These are phyloP conservation scores for Watsonalla binaria DNA, from an alignment of 2,888 invertebrate genomes.

Conservation along the genomic window DNA sequence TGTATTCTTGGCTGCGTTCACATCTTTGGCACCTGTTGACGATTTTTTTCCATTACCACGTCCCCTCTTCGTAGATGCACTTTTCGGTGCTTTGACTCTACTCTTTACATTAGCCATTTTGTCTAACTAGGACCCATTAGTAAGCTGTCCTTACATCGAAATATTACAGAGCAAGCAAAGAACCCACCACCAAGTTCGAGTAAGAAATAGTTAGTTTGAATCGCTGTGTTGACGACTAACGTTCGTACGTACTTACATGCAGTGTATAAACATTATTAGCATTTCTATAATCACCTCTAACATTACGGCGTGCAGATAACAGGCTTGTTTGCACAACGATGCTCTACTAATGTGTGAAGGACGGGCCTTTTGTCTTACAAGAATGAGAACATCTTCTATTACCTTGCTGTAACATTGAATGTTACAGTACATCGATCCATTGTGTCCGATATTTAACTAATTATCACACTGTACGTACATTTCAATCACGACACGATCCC, in stretches of 20 bases:
- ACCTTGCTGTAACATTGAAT: slow-evolving; percentile 55
- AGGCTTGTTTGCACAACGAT: slow-evolving; percentile 69
- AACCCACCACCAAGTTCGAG: slow-evolving; percentile 55
- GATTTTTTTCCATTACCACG: slow-evolving; percentile 46
- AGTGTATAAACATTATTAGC: slow-evolving; percentile 58
- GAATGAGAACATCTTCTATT: slow-evolving; percentile 56
- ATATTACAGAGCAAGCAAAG: slow-evolving; percentile 42
- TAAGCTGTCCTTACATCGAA: slow-evolving; percentile 39
- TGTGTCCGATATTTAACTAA: slow-evolving; percentile 26
- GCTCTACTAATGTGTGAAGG: slow-evolving; percentile 73
- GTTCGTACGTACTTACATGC: slow-evolving; percentile 66
- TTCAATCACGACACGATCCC: slow-evolving; percentile 1
- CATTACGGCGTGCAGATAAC: slow-evolving; percentile 61
- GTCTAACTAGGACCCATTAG: slow-evolving; percentile 44
- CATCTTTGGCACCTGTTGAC: slow-evolving; percentile 41
- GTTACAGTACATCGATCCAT: slow-evolving; percentile 36
- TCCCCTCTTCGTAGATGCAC: slow-evolving; percentile 37
- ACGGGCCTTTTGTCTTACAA: slow-evolving; percentile 67
- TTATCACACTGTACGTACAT: slow-evolving; percentile 21
- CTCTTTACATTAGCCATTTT: slow-evolving; percentile 67
- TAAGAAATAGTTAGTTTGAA: slow-evolving; percentile 41
- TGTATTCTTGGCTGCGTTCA: slow-evolving; percentile 21
- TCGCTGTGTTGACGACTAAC: slow-evolving; percentile 34
- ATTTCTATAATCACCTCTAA: slow-evolving; percentile 69
- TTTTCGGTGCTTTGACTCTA: slow-evolving; percentile 55